Evolutionary conservation across 1,140 invertebrate genomes (phyloP).

Genomic region (Brachionus sp.): DNA sequence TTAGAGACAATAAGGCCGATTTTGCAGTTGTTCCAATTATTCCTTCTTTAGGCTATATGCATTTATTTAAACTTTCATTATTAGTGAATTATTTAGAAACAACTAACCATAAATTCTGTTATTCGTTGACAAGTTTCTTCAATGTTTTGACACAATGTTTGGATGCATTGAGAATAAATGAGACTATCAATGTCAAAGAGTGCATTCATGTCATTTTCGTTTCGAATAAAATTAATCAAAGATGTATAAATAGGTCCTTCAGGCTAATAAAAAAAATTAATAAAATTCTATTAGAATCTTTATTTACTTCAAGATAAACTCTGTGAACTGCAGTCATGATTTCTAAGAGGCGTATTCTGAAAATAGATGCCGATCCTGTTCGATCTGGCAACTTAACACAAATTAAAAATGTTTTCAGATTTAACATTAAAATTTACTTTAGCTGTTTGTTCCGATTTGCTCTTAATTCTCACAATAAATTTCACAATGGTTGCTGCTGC

Average conservation of each 20-base stretch:
- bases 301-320: conserved; percentile 30
- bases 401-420: neutral
- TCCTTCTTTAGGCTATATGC: conserved; percentile 7
- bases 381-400: neutral
- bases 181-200: conserved; percentile 23
- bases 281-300: neutral
- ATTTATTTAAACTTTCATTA: neutral
- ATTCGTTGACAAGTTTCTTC: conserved; percentile 40
- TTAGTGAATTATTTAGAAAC: neutral
- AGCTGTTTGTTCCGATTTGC: neutral
- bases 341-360: conserved; percentile 36
- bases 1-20: conserved; percentile 8
- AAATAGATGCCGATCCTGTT: conserved; percentile 34
- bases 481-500: conserved; percentile 8
- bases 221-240: conserved; percentile 17
- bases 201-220: conserved; percentile 42
- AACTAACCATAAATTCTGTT: conserved; percentile 34
- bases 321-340: conserved; percentile 43
- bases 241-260: conserved; percentile 45
- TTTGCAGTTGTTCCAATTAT: conserved; percentile 40
- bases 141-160: conserved; percentile 17
- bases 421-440: neutral
- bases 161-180: conserved; percentile 4
- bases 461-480: conserved; percentile 31
- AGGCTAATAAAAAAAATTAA: neutral